Base-by-base conservation (phyloP, 2,888 invertebrate species). In the Chouioia cunea region DNA sequence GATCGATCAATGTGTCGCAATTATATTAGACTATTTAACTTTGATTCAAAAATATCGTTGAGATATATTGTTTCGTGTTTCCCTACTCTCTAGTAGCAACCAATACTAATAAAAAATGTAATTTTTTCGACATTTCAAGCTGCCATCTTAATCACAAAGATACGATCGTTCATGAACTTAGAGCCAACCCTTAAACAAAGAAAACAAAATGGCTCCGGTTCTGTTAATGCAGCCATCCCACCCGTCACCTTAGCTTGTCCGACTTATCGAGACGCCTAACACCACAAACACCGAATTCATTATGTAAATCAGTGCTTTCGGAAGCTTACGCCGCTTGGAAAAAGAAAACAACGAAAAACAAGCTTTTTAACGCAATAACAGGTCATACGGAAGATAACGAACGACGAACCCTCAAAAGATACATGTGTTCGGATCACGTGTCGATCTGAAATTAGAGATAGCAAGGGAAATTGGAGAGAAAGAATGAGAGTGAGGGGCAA, bases 401-500 rank as follows among this genome's bases (percentile, higher is more conserved):
- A 23, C 22, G 36, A 52, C 20, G 10, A 18, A 44, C 15, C 22
- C 46, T 46, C n/a, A 15, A 1, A 14, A n/a, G 63, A 22, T 53
- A 23, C 44, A 63, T 53, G 18, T n/a, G 53, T 53, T 44, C 2
- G 23, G 47, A 36, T 48, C 48, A 50, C 65, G 65, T 65, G 65
- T 65, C 65, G 65, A 57, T 65, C 48, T 16, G 65, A 50, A 47
- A 57, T 65, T 16, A 65, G 65, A 65, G 65, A 65, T 65, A 65
- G 23, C 22, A 16, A 22, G 53, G 12, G 53, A 22, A 52, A 52
- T 52, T 20, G 20, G 20, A 52, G 18, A 52, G 20, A 52, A n/a
- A 50, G n/a, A 16, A 18, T 16, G 18, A 50, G 20, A 52, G 22
- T 10, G 10, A 12, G 10, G 36, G 14, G 48, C 6, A 44, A 44